phyloP scores from a whole-genome alignment of 2,888 invertebrate genomes.

The Willowsia nigromaculata region DNA sequence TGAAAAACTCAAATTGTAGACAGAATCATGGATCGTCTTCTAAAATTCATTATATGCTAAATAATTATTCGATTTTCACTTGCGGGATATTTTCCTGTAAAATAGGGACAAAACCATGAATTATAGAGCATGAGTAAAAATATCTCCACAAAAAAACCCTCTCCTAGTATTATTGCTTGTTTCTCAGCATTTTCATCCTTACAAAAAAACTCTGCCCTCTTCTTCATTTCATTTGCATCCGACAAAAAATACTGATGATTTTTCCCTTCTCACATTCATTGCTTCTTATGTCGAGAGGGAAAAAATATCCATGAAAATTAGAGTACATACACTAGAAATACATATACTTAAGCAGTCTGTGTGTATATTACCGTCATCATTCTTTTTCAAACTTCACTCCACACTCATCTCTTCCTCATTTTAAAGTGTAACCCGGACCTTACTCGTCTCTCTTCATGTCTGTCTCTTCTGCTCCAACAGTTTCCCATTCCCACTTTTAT shows the following conservation, averaged over 20 bases:
- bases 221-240: constrained; percentile 76
- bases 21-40: too few species aligned
- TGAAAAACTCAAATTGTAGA: too few species aligned
- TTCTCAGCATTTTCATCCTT: constrained; percentile 20
- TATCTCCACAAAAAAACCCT: too few species aligned
- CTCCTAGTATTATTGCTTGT: constrained; percentile 30
- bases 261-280: constrained; percentile 57
- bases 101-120: too few species aligned
- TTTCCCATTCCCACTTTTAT: constrained; percentile 59
- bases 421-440: constrained; percentile 59
- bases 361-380: constrained; percentile 42
- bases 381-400: constrained; percentile 17
- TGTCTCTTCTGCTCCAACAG: constrained; percentile 59
- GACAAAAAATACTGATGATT: constrained; percentile 75
- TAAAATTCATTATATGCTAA: too few species aligned
- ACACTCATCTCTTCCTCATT: constrained; percentile 19
- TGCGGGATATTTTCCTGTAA: too few species aligned
- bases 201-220: constrained; percentile 22
- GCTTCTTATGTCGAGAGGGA: constrained; percentile 1
- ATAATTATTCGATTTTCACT: too few species aligned
- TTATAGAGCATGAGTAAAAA: too few species aligned
- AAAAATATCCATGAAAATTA: constrained; percentile 36
- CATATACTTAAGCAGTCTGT: not conserved
- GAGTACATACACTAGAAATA: constrained; percentile 10
- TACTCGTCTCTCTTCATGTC: not conserved